phyloP scores from a whole-genome alignment of 2,113 vertebrate species.

The Dromaius novaehollandiae region DNA sequence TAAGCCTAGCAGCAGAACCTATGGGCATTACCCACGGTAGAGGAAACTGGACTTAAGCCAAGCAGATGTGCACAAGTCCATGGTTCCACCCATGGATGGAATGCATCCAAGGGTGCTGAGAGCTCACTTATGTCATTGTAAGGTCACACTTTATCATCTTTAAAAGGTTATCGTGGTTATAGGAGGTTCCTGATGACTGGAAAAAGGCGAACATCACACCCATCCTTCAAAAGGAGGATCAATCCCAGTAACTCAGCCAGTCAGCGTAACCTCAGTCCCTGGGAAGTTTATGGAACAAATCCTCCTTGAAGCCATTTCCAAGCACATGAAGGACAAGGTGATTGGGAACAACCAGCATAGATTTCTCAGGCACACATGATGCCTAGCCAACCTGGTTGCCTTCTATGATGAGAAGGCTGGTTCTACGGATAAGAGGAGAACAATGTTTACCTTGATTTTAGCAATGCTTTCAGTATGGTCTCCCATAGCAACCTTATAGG shows the following conservation, averaged over 20 bases:
- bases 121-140: not conserved
- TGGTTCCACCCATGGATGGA: not conserved
- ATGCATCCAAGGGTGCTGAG: not conserved
- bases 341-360: not conserved
- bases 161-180: not conserved
- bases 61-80: not conserved
- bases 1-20: not conserved
- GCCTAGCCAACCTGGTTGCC: not conserved
- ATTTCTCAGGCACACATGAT: not conserved
- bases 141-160: not conserved
- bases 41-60: not conserved
- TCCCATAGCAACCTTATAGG: not conserved
- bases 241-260: not conserved
- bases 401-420: not conserved
- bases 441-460: not conserved
- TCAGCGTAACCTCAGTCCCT: not conserved
- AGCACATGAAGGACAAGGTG: not conserved
- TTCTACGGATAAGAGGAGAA: not conserved
- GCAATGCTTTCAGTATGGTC: not conserved
- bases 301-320: not conserved
- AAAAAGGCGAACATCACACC: not conserved
- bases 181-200: not conserved
- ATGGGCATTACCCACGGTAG: not conserved
- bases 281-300: not conserved
- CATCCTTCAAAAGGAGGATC: not conserved